phyloP scores from a whole-genome alignment of 2,888 invertebrate species.

The Yponomeuta malinellus region DNA sequence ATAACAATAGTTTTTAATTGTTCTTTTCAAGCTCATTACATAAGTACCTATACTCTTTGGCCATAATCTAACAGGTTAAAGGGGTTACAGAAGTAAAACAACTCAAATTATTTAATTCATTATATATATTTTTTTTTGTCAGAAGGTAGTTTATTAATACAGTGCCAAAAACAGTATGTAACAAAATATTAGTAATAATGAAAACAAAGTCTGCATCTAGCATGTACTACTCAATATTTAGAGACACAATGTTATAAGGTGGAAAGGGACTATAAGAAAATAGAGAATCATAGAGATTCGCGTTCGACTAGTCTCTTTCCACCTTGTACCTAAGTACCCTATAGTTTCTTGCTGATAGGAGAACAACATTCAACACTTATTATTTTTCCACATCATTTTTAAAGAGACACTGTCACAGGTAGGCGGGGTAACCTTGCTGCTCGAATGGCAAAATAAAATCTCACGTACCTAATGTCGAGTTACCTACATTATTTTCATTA shows the following conservation, averaged over 20 bases:
- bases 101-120: constrained; percentile 56
- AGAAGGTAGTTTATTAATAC: constrained; percentile 72
- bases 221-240: constrained; percentile 54
- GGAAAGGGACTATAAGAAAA: neutral
- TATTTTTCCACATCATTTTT: constrained; percentile 60
- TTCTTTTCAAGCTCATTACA: too few relatives aligned
- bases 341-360: constrained; percentile 32
- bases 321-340: neutral
- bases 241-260: constrained; percentile 42
- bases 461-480: neutral
- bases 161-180: constrained; percentile 74
- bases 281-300: too few relatives aligned
- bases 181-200: constrained; percentile 73
- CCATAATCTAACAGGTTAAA: too few relatives aligned
- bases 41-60: too few relatives aligned
- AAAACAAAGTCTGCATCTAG: constrained; percentile 72
- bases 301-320: neutral
- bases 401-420: constrained; percentile 49
- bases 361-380: constrained; percentile 63
- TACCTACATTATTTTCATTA: too few relatives aligned
- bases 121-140: constrained; percentile 69
- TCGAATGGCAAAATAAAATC: constrained; percentile 25
- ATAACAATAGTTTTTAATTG: too few relatives aligned
- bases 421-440: constrained; percentile 36
- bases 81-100: constrained; percentile 36